phyloP scores from a whole-genome alignment of 2,797 vertebrate species.

The Etheostoma perlongum region DNA sequence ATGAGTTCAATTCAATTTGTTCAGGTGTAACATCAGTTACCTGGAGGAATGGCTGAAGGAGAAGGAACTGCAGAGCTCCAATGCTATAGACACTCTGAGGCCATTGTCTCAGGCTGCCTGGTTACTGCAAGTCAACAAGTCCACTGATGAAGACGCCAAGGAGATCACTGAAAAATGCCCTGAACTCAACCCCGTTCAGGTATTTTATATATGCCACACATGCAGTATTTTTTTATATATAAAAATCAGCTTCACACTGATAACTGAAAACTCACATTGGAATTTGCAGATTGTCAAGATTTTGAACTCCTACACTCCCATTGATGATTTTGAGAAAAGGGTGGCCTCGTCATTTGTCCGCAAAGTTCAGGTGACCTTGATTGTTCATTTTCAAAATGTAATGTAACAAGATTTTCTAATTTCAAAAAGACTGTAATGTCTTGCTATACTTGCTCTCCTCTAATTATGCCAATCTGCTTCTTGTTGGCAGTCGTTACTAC shows the following conservation, averaged over 20 bases:
- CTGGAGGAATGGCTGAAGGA: conserved; percentile 98
- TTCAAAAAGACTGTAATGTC: not conserved
- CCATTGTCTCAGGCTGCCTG: conserved; percentile 94
- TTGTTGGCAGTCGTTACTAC: conserved; percentile 89
- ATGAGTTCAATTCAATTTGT: conserved; percentile 18
- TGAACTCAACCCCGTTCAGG: conserved; percentile 93
- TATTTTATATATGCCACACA: conserved; percentile 56
- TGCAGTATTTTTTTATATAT: not conserved
- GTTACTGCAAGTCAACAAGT: conserved; percentile 98
- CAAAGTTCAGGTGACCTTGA: conserved; percentile 92
- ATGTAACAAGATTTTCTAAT: not conserved
- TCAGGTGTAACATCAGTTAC: conserved; percentile 97
- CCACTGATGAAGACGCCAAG: conserved; percentile 93
- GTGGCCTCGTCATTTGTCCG: conserved; percentile 95
- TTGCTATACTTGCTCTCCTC: not conserved
- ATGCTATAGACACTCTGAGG: conserved; percentile 91
- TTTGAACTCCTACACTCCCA: conserved; percentile 97
- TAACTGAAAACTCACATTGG: conserved; percentile 10
- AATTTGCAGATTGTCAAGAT: conserved; percentile 94
- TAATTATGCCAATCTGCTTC: conserved; percentile 32
- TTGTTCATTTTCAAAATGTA: not conserved
- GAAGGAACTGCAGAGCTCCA: conserved; percentile 90
- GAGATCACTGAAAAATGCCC: conserved; percentile 91
- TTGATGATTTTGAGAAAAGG: conserved; percentile 98
- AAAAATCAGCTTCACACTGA: not conserved